Percentiles rank a stretch among this genome's conserved stretches.
Evolutionary conservation across 2,797 vertebrate species (phyloP).

Genomic region (Anguilla anguilla): DNA sequence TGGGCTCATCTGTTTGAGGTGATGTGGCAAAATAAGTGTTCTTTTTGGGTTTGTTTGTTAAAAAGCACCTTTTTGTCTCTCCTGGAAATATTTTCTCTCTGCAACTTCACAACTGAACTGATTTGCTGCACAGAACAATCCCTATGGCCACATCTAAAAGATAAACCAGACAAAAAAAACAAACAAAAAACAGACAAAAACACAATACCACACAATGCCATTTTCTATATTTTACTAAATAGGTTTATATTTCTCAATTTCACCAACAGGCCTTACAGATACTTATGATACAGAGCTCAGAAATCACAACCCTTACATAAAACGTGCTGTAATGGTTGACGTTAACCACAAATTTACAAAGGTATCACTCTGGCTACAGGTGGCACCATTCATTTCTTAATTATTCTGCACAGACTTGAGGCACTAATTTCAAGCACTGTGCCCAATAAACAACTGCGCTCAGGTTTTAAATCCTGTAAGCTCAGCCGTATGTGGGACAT

Average conservation of each 20-base stretch:
- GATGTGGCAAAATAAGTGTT: too few species aligned
- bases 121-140: too few species aligned
- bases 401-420: background rate
- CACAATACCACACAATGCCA: too few species aligned
- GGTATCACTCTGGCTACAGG: background rate
- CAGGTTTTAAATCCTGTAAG: background rate
- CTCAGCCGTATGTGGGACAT: background rate
- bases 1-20: too few species aligned
- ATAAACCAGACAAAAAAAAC: too few species aligned
- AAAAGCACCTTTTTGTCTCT: too few species aligned
- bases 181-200: too few species aligned
- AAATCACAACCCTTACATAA: background rate
- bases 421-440: background rate
- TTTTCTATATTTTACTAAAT: background rate
- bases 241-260: background rate
- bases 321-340: background rate
- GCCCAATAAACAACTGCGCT: background rate
- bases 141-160: too few species aligned
- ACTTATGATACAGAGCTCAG: background rate
- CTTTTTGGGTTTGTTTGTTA: too few species aligned
- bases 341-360: background rate
- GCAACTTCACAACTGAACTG: too few species aligned
- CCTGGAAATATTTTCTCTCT: too few species aligned
- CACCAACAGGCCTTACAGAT: too few species aligned
- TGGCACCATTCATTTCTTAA: background rate